Conservation (phyloP, 2,113 vertebrate genomes). For the Cynopterus brachyotis region DNA sequence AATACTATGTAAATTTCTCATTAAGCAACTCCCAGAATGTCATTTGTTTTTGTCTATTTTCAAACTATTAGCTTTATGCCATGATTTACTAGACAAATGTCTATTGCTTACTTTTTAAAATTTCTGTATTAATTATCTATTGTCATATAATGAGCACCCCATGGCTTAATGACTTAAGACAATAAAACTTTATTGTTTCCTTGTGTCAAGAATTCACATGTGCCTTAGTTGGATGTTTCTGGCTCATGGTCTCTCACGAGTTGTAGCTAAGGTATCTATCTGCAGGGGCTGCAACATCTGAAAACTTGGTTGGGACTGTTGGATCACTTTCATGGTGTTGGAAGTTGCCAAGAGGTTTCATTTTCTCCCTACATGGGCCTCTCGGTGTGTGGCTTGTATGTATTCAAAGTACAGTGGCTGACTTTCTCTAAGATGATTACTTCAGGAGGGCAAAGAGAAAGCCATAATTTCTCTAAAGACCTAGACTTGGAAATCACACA, state of each 20-base stretch:
- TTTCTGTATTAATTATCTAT: not conserved
- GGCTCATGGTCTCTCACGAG: not conserved
- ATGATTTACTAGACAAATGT: not conserved
- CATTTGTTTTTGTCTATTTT: constrained; percentile 6
- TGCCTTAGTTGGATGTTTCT: not conserved
- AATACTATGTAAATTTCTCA: not conserved
- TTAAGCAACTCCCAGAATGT: not conserved
- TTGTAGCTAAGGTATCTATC: not conserved
- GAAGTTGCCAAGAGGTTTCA: not conserved
- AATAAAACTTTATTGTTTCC: not conserved
- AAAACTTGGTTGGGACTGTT: not conserved
- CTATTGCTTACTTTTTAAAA: not conserved
- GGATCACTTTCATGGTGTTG: not conserved
- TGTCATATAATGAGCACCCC: not conserved
- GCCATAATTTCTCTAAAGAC: not conserved
- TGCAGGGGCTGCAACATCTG: not conserved
- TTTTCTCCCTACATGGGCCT: not conserved
- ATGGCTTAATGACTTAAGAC: not conserved
- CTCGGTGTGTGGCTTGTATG: not conserved
- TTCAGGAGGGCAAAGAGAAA: not conserved
- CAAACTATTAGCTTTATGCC: not conserved
- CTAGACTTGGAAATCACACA: not conserved
- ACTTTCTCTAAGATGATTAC: not conserved
- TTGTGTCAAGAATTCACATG: not conserved
- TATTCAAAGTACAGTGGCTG: not conserved